Evolutionary conservation across 30 jellyfish, hydroid and myxozoan species (phyloP), one percentile per base, ranked within the genome.

Genomic region (Cassiopea andromeda): DNA sequence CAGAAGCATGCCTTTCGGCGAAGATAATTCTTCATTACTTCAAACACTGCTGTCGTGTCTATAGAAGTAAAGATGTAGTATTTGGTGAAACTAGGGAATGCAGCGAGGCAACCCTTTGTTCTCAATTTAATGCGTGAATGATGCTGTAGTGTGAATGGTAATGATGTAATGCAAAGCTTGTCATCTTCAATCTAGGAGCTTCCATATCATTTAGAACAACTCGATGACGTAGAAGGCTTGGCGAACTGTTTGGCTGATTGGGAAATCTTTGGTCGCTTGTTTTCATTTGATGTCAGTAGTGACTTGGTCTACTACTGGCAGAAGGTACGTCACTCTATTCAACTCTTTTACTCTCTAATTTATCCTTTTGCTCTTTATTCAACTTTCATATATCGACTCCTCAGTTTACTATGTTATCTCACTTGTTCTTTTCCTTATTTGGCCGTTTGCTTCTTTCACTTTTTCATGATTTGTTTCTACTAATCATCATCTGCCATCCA

Each of bases 301-400:
- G 96, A 89, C 60, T 78, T 89, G 48, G 64, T 89, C 46, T 71
- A 89, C 68, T 89, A 89, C 64, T 89, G 96, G 96, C 96, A 89
- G 50, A 80, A 78, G 85, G 96, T 89, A 64, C 2, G 89, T 46
- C 4, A 16, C 64, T 5, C 12, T 54, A 3, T 54, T n/a, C 13
- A n/a, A 7, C 68, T 1, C 1, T 14, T n/a, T 2, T 3, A 54
- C 10, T 10, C 64, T 54, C 64, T 54, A 3, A 54, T 6, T 54
- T 54, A 54, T 54, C 7, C 64, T 54, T 54, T 54, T 54, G 7
- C 12, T 54, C 7, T 6, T 10, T 54, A 10, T 54, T 10, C 64
- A 0, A 54, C 12, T 54, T 54, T 54, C 12, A 27, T 27, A 27
- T 27, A 27, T 27, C 38, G 38, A 27, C 38, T 27, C 38, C 38